Conservation (phyloP, 2,113 vertebrate species). For the Oryzias melastigma region DNA sequence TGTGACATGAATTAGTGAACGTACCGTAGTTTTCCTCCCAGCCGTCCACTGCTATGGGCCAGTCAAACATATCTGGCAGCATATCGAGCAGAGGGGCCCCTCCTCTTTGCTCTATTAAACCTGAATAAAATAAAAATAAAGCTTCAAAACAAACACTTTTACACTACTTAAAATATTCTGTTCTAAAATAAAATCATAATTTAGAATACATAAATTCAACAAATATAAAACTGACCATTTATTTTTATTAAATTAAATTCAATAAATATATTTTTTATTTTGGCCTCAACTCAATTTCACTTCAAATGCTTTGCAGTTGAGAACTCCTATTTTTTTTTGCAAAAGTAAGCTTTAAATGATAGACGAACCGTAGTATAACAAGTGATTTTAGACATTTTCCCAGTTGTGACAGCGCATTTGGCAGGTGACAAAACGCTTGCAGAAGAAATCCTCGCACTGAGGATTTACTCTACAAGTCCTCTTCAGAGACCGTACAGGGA, state of each 20-base stretch:
- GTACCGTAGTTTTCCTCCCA: slow-evolving; percentile 85
- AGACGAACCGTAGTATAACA: no score
- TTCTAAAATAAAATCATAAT: neutral
- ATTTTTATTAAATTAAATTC: neutral
- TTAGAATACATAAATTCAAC: slow-evolving; percentile 8
- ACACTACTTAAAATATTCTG: neutral
- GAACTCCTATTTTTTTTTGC: no score
- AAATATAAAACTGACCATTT: neutral
- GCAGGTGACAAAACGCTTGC: no score
- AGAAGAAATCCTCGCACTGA: no score
- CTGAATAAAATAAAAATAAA: slow-evolving; percentile 58
- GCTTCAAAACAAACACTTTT: neutral
- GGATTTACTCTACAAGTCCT: no score
- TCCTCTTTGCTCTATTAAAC: slow-evolving; percentile 84
- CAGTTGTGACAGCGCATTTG: no score
- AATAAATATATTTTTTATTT: no score
- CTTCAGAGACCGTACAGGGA: no score
- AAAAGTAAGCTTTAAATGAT: no score
- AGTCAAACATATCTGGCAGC: slow-evolving; percentile 83
- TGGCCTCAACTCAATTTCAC: no score
- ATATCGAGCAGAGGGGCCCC: slow-evolving; percentile 83
- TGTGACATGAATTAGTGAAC: slow-evolving; percentile 1
- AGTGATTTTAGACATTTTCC: no score
- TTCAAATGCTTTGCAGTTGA: no score
- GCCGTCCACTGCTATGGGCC: slow-evolving; percentile 86